A percentile compares a stretch with the other conserved stretches of the same genome.
Evolutionary conservation across 1,140 invertebrate species (phyloP).

Genomic region (Argopecten irradians): DNA sequence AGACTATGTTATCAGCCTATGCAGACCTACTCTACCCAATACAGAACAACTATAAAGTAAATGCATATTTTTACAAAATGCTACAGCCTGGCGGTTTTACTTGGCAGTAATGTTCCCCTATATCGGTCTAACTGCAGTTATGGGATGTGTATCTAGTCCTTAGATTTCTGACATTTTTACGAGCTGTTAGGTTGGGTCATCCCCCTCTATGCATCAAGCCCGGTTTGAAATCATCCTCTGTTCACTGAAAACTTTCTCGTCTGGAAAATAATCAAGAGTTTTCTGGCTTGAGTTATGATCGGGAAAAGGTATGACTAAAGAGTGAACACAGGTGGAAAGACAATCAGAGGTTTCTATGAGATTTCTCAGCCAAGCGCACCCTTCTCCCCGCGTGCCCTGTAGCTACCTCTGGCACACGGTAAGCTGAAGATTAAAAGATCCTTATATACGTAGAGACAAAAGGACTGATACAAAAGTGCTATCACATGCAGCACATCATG

Average conservation of each 20-base stretch:
- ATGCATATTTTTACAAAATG: not conserved
- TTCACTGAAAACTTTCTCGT: conserved; percentile 17
- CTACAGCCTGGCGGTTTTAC: not conserved
- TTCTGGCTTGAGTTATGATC: not conserved
- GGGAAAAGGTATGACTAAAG: not conserved
- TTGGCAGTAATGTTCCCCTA: not conserved
- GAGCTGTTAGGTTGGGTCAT: conserved; percentile 7
- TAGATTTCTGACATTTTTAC: conserved; percentile 19
- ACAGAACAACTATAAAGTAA: not conserved
- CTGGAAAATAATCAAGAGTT: conserved; percentile 22
- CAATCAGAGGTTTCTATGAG: not conserved
- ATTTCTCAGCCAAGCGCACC: conserved; percentile 2
- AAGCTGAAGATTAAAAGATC: conserved; percentile 15
- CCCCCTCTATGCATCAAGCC: conserved; percentile 13
- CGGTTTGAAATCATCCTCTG: conserved; percentile 3
- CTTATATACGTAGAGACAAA: not conserved
- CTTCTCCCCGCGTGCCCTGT: not conserved
- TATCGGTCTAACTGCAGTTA: not conserved
- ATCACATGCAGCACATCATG: not conserved
- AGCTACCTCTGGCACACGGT: not conserved
- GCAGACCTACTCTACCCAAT: not conserved
- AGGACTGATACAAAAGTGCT: not conserved
- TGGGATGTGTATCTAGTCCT: conserved; percentile 10
- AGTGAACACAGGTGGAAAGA: not conserved
- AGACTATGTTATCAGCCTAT: not conserved